Conservation (phyloP, 2,797 vertebrate species). For the Jordanella pulchra region DNA sequence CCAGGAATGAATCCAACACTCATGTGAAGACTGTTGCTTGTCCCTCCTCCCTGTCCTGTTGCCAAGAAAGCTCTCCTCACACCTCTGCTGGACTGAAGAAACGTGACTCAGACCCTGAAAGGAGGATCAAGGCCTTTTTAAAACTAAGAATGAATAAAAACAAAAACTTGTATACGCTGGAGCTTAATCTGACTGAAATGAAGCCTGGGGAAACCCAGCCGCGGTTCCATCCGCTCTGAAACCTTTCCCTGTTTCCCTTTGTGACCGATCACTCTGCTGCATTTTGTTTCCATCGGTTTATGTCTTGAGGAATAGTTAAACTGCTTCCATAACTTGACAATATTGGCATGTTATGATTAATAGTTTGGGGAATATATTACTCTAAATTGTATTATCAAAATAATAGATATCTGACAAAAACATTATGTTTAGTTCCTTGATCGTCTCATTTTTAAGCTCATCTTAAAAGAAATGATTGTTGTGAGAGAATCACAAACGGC, state of each 20-base stretch:
- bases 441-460: conserved; percentile 12
- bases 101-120: conserved; percentile 48
- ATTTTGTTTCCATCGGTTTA: conserved; percentile 19
- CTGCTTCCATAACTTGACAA: conserved; percentile 7
- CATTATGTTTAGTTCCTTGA: neutral
- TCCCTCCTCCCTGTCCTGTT: conserved; percentile 51
- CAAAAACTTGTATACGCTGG: conserved; percentile 32
- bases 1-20: neutral
- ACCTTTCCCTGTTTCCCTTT: conserved; percentile 8
- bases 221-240: too few species aligned
- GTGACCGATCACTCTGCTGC: conserved; percentile 9
- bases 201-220: conserved; percentile 39
- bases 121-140: conserved; percentile 45
- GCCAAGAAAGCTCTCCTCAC: conserved; percentile 66
- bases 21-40: conserved; percentile 19
- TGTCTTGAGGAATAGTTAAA: neutral
- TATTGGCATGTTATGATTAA: neutral
- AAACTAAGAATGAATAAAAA: neutral
- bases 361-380: neutral
- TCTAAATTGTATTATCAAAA: conserved; percentile 4
- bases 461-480: neutral
- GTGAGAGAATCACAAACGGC: neutral
- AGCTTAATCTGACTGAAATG: conserved; percentile 36
- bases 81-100: conserved; percentile 48
- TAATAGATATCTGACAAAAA: conserved; percentile 8